Conservation (phyloP, 2,888 invertebrate species). For the Junonia oenone region DNA sequence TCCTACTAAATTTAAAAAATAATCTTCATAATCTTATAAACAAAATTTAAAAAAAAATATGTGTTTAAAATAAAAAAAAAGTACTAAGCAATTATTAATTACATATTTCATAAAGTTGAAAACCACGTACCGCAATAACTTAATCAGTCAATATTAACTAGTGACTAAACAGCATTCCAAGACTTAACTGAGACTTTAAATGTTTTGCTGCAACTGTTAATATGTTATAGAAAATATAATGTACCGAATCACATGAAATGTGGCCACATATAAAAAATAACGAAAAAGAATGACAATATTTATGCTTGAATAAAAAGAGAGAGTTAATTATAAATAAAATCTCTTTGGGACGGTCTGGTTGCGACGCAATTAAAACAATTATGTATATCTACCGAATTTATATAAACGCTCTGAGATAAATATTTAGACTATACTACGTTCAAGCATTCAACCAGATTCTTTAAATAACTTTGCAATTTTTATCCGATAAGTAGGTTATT, state of each 20-base stretch:
- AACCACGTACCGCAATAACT: too few relatives aligned
- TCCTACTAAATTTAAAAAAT: neutral
- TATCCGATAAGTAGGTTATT: too few relatives aligned
- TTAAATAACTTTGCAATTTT: too few relatives aligned
- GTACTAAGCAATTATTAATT: too few relatives aligned
- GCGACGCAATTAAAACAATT: neutral
- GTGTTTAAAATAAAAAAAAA: neutral
- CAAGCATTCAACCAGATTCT: neutral
- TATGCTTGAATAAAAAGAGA: neutral
- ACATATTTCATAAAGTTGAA: too few relatives aligned
- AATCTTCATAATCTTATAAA: neutral
- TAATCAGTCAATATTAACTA: too few relatives aligned
- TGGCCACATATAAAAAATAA: too few relatives aligned
- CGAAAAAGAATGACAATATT: too few relatives aligned
- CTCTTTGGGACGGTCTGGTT: slow-evolving; percentile 6
- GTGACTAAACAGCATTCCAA: too few relatives aligned
- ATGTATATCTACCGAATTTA: neutral
- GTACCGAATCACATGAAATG: too few relatives aligned
- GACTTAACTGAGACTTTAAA: neutral
- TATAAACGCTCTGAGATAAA: neutral
- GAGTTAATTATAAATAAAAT: neutral
- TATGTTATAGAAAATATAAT: too few relatives aligned
- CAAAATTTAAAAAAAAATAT: neutral
- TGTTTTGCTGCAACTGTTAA: too few relatives aligned
- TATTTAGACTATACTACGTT: neutral